Evolutionary conservation across 2,888 invertebrate species (phyloP).

Genomic region (Nipponacmea schrenckii): DNA sequence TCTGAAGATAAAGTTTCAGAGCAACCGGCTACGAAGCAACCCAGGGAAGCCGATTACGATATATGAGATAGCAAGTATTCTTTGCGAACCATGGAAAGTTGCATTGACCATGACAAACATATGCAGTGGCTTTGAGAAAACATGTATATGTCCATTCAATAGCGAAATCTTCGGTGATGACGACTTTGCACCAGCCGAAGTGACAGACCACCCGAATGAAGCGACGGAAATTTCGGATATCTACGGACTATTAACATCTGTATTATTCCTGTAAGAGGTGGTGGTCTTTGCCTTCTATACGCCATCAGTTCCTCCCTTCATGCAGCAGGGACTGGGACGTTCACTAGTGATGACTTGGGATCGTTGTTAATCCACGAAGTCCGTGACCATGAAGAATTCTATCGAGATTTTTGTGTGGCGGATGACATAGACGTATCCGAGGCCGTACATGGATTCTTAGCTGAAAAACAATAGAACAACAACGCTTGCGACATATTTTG

Average conservation of each 20-base stretch:
- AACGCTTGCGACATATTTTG: conserved; percentile 20
- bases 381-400: conserved; percentile 16
- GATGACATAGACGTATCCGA: conserved; percentile 13
- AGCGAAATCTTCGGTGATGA: conserved; percentile 20
- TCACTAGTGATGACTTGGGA: conserved; percentile 20
- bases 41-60: conserved; percentile 66
- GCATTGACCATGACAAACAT: conserved; percentile 20
- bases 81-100: conserved; percentile 17
- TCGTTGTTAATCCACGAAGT: conserved; percentile 16
- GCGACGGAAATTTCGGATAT: conserved; percentile 5
- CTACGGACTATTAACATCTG: conserved; percentile 16
- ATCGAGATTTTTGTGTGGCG: conserved; percentile 15
- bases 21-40: conserved; percentile 57
- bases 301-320: conserved; percentile 20
- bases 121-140: conserved; percentile 18
- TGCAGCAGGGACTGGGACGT: conserved; percentile 16
- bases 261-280: conserved; percentile 20
- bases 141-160: conserved; percentile 27
- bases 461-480: conserved; percentile 20
- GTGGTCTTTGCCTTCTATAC: conserved; percentile 20
- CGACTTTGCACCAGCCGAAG: conserved; percentile 19
- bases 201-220: conserved; percentile 25
- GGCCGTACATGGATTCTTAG: conserved; percentile 17
- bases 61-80: conserved; percentile 45
- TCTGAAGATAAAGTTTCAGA: conserved; percentile 57